Conservation (phyloP, 2,888 invertebrate species). For the Spodoptera littoralis region DNA sequence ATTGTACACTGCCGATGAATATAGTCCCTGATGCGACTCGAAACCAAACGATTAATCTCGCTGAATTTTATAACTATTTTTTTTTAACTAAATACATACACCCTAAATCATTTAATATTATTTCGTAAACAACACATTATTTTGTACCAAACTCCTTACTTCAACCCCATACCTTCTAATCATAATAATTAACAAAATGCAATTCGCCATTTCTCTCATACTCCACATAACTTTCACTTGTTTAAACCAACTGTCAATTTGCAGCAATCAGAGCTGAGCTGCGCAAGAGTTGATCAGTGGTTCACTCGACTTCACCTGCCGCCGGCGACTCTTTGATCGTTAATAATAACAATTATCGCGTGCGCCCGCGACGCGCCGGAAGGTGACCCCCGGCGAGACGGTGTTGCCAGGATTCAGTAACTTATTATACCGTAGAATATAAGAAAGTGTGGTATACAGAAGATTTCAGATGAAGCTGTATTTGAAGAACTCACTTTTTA, state of each 20-base stretch:
- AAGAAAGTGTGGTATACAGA: too few relatives aligned
- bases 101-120: too few relatives aligned
- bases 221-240: constrained; percentile 29
- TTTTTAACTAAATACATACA: too few relatives aligned
- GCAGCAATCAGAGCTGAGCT: constrained; percentile 34
- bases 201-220: constrained; percentile 6
- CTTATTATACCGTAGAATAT: neutral
- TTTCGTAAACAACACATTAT: too few relatives aligned
- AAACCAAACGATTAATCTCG: too few relatives aligned
- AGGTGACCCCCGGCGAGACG: constrained; percentile 60
- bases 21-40: too few relatives aligned
- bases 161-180: constrained; percentile 3
- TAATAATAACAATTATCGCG: constrained; percentile 73
- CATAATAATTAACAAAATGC: neutral
- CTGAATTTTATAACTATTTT: too few relatives aligned
- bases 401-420: constrained; percentile 48
- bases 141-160: neutral
- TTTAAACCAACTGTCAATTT: constrained; percentile 23
- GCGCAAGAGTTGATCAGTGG: constrained; percentile 32
- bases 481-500: too few relatives aligned
- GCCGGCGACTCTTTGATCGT: constrained; percentile 64
- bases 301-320: constrained; percentile 58
- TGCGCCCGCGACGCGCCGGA: constrained; percentile 57
- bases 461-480: too few relatives aligned
- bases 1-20: too few relatives aligned